Evolutionary conservation across 2,888 invertebrate species (phyloP), one percentile per base, ranked within the genome.

Genomic region (Cerastoderma edule): DNA sequence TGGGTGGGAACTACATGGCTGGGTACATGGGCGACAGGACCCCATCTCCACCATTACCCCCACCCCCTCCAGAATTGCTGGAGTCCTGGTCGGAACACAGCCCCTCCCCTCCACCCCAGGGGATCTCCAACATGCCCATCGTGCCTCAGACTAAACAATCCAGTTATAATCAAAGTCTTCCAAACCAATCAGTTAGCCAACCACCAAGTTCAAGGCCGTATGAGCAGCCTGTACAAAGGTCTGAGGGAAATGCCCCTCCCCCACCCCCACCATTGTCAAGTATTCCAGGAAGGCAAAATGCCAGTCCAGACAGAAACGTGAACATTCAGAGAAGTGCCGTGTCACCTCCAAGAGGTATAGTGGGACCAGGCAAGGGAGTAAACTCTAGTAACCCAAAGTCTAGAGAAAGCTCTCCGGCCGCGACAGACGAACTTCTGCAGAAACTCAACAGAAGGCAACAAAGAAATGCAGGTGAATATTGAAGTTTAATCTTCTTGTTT

Each of bases 21-120:
- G 76, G 71, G 63, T 78, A 71, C 22, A 76, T 75, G 46, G 72
- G 63, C 10, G 67, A 65, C 50, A 75, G 87, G 30, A 72, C 86
- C 0, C 83, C 83, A 16, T 88, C 88, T 10, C 88, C 88, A 2
- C 88, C 88, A 19, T 78, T 86, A 22, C 88, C 88, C 5, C 88
- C 88, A 8, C 86, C 86, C 1, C 88, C 88, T 0, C 84, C 82
- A 32, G 84, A 81, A 64, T 32, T 80, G 64, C 19, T 74, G 53
- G 63, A 50, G 32, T 57, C 66, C 32, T 50, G 22, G 2, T 46
- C 27, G n/a, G 32, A 24, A 33, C 30, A 48, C 48, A 56, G 22
- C 53, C 16, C 32, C 46, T n/a, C 35, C 56, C 56, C 50, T 30
- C 30, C 54, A n/a, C 33, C 32, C 24, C 30, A 39, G 33, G n/a